A percentile compares a stretch with the other conserved stretches of the same genome.
Conservation (phyloP, 2,113 vertebrate genomes). For the Phrynocephalus versicolor region DNA sequence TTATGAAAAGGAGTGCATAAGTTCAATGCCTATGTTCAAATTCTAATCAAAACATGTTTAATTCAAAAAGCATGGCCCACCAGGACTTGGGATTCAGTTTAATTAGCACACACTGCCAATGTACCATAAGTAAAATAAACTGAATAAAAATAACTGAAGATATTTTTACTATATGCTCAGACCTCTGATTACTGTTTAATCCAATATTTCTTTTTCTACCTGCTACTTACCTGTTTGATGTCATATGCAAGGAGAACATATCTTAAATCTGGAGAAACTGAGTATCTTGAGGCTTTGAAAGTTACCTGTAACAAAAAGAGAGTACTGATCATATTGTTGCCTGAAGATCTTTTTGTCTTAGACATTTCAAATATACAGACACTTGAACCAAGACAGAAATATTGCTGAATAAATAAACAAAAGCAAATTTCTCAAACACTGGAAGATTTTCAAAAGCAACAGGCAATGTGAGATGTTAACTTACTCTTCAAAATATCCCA, state of each 20-base stretch:
- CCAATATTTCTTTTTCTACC: neutral
- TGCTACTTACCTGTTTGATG: constrained; percentile 87
- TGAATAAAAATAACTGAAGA: neutral
- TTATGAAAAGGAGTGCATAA: neutral
- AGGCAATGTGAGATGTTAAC: neutral
- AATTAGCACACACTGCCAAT: neutral
- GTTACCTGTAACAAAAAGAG: constrained; percentile 78
- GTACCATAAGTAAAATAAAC: neutral
- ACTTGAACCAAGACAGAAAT: too few species aligned
- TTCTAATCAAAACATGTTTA: neutral
- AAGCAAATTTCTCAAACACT: neutral
- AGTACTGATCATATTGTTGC: constrained; percentile 11
- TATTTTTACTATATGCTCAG: neutral
- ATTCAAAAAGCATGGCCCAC: neutral
- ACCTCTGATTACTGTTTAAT: neutral
- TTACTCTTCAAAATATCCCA: neutral
- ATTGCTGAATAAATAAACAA: neutral
- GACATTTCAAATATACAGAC: too few species aligned
- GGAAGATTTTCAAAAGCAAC: neutral
- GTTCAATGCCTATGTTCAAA: neutral
- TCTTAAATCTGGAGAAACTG: constrained; percentile 91
- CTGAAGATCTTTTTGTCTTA: neutral
- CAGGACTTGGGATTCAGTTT: neutral
- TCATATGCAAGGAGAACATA: constrained; percentile 96
- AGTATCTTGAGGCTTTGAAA: constrained; percentile 93